A percentile compares a stretch with the other conserved stretches of the same genome.
Conservation (phyloP, 2,797 vertebrate species). For the Arctocebus calabarensis region DNA sequence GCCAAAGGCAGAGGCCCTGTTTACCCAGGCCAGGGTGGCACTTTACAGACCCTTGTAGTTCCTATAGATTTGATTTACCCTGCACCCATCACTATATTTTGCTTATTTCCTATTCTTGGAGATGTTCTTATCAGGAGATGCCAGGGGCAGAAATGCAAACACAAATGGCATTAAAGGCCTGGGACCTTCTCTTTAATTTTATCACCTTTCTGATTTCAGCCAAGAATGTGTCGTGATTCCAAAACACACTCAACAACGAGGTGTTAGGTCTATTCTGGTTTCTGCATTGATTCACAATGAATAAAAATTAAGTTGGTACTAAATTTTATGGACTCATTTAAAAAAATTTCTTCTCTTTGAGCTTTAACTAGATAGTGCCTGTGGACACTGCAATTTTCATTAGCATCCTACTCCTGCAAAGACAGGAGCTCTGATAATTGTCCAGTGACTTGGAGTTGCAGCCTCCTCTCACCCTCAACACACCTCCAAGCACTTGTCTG, state of each 20-base stretch:
- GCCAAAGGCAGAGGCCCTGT: background rate
- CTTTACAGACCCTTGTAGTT: rapidly evolving
- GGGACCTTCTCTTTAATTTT: conserved; percentile 70
- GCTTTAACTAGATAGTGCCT: conserved; percentile 61
- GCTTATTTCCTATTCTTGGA: conserved; percentile 30
- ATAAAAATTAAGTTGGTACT: conserved; percentile 68
- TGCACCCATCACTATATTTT: background rate
- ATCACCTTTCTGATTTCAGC: conserved; percentile 71
- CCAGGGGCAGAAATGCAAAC: background rate
- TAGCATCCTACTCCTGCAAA: conserved; percentile 26
- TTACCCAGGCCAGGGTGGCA: background rate
- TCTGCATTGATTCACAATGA: conserved; percentile 68
- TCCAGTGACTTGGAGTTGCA: background rate
- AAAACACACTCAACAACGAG: conserved; percentile 62
- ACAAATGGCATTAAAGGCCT: conserved; percentile 41
- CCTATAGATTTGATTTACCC: background rate
- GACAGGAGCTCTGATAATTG: background rate
- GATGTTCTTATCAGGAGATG: background rate
- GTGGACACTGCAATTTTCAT: conserved; percentile 11
- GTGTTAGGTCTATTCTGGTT: conserved; percentile 73
- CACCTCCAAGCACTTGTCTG: background rate
- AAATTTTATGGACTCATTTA: conserved; percentile 75
- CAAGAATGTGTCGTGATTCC: conserved; percentile 76
- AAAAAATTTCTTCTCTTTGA: conserved; percentile 51
- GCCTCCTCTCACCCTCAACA: background rate